These are phyloP conservation scores for Gephyroberyx darwinii DNA, from an alignment of 2,797 vertebrate species.

Conservation along the genomic window DNA sequence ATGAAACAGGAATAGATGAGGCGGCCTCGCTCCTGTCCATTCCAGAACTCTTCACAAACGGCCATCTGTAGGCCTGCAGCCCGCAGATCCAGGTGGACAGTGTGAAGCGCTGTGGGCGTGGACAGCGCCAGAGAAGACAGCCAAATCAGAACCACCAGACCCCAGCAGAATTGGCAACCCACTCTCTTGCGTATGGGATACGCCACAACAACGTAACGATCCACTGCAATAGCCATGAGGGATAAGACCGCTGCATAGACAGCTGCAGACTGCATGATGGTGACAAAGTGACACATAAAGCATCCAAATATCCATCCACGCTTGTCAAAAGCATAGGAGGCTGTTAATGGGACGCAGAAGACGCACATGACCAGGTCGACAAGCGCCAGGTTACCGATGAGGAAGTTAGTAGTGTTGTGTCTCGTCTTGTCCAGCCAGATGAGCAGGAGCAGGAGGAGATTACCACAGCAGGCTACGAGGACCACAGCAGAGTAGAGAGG, in stretches of 20 bases:
- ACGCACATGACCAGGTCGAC: constrained; percentile 89
- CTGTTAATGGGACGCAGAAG: constrained; percentile 87
- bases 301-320: constrained; percentile 88
- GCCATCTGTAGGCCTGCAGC: constrained; percentile 84
- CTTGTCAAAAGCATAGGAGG: constrained; percentile 86
- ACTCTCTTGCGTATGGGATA: constrained; percentile 85
- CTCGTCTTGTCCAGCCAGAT: constrained; percentile 86
- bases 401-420: constrained; percentile 90
- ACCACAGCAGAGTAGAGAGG: constrained; percentile 85
- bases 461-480: constrained; percentile 84
- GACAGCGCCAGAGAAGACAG: constrained; percentile 83
- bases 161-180: constrained; percentile 79
- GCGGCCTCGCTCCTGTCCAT: constrained; percentile 78
- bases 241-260: constrained; percentile 88
- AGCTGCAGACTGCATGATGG: constrained; percentile 85
- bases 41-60: constrained; percentile 91
- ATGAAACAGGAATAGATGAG: constrained; percentile 88
- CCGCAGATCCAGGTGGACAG: constrained; percentile 85
- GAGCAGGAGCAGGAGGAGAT: constrained; percentile 87
- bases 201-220: constrained; percentile 89
- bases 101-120: constrained; percentile 82
- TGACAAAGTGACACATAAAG: constrained; percentile 87
- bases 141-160: constrained; percentile 85
- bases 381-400: constrained; percentile 87
- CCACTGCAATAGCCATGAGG: constrained; percentile 88